Evolutionary conservation across 2,113 vertebrate genomes (phyloP).

Genomic region (Phaethornis superciliosus): DNA sequence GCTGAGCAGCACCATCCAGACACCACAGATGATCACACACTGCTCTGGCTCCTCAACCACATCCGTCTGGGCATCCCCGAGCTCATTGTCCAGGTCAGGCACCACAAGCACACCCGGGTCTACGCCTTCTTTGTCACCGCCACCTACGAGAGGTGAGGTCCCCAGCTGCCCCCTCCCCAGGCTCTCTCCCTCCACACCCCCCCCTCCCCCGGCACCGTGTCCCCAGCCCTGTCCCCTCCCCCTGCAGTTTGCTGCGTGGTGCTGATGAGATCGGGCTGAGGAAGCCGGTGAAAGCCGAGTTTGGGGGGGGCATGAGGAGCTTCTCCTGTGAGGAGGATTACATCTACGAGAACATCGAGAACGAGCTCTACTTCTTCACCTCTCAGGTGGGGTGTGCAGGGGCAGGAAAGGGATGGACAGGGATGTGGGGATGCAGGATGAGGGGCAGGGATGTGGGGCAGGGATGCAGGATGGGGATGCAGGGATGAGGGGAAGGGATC

Average conservation of each 20-base stretch:
- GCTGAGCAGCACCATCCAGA: conserved; percentile 67
- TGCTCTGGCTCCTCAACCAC: conserved; percentile 96
- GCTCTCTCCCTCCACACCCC: too few species aligned
- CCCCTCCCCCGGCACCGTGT: too few species aligned
- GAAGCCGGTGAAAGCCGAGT: conserved; percentile 91
- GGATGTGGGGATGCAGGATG: rapidly evolving
- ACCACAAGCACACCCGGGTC: conserved; percentile 90
- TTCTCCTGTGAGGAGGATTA: conserved; percentile 97
- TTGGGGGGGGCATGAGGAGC: conserved; percentile 87
- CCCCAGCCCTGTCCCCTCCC: background rate
- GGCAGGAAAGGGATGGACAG: background rate
- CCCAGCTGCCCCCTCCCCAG: background rate
- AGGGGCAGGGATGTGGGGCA: rapidly evolving
- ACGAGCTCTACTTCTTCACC: conserved; percentile 93
- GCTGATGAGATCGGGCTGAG: conserved; percentile 92
- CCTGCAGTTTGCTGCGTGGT: conserved; percentile 88
- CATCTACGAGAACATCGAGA: conserved; percentile 98
- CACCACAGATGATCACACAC: conserved; percentile 94
- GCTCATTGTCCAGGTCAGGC: conserved; percentile 96
- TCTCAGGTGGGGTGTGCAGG: conserved; percentile 83
- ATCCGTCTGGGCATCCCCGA: conserved; percentile 95
- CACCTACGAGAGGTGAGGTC: conserved; percentile 90
- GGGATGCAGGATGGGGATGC: conserved; percentile 45
- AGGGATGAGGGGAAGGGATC: too few species aligned
- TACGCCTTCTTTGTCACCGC: conserved; percentile 97